Conservation (phyloP, 1,140 invertebrate genomes). For the Antheraea pernyi region DNA sequence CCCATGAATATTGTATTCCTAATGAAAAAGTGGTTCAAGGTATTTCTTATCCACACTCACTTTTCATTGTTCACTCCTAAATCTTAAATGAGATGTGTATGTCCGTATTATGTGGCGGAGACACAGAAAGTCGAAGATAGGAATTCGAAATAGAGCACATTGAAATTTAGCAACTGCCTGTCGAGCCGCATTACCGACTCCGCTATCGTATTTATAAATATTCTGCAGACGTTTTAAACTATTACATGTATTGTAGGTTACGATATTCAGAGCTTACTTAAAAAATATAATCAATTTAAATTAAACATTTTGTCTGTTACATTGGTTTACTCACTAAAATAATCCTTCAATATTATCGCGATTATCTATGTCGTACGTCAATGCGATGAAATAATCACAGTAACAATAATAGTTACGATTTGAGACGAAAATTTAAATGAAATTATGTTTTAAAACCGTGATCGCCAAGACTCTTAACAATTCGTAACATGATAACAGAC, state of each 20-base stretch:
- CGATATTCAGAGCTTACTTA: slow-evolving; percentile 59
- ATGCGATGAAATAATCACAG: too few relatives aligned
- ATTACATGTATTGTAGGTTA: slow-evolving; percentile 65
- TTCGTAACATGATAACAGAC: too few relatives aligned
- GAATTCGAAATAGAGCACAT: slow-evolving; percentile 70
- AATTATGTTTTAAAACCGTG: too few relatives aligned
- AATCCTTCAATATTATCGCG: too few relatives aligned
- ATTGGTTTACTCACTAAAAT: too few relatives aligned
- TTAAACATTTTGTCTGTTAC: too few relatives aligned
- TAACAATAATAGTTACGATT: too few relatives aligned
- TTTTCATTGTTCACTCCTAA: background rate
- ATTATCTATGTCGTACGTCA: too few relatives aligned
- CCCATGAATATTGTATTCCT: background rate
- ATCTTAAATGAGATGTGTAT: background rate
- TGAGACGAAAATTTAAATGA: too few relatives aligned
- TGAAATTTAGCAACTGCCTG: slow-evolving; percentile 78
- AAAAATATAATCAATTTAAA: slow-evolving; percentile 33
- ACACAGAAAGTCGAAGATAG: slow-evolving; percentile 59
- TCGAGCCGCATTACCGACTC: slow-evolving; percentile 66
- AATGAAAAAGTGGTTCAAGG: background rate
- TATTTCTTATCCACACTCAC: background rate
- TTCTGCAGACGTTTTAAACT: slow-evolving; percentile 60
- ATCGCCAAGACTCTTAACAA: too few relatives aligned
- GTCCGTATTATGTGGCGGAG: slow-evolving; percentile 11
- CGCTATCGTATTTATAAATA: slow-evolving; percentile 75